Conservation (phyloP, 2,113 vertebrate genomes). For the Poeciliopsis retropinna region DNA sequence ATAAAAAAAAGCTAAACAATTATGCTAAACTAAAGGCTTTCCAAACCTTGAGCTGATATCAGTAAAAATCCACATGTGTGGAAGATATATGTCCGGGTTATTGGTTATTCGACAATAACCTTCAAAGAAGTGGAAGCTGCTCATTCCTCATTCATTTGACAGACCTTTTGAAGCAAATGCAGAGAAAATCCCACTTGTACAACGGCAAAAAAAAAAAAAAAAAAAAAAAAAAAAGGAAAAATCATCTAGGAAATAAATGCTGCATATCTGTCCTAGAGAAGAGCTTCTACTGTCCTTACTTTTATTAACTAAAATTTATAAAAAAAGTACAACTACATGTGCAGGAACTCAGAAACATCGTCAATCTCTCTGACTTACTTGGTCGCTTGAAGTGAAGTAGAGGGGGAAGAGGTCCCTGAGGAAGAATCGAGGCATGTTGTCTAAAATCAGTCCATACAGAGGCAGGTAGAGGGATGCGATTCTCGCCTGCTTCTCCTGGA, state of each 20-base stretch:
- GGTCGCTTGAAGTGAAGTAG: slow-evolving; percentile 90
- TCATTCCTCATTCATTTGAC: not conserved
- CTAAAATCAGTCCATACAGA: slow-evolving; percentile 95
- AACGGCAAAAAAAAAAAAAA: not conserved
- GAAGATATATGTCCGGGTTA: not conserved
- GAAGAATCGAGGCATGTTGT: slow-evolving; percentile 98
- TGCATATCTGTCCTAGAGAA: not conserved
- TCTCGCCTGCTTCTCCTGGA: slow-evolving; percentile 91
- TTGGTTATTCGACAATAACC: not conserved
- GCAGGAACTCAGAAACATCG: not conserved
- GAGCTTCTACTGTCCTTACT: not conserved
- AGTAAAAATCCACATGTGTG: not conserved
- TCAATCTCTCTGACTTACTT: slow-evolving; percentile 77
- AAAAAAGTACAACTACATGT: not conserved
- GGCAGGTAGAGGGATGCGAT: slow-evolving; percentile 96
- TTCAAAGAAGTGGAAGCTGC: not conserved
- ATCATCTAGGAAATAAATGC: not conserved
- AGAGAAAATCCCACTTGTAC: not conserved
- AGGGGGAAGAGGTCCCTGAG: slow-evolving; percentile 95
- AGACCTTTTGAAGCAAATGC: not conserved
- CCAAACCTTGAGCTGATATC: not conserved
- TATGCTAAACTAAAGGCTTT: not conserved
- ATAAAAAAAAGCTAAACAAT: not conserved
- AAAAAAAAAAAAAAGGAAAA: not conserved
- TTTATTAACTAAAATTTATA: not conserved